phyloP scores from a whole-genome alignment of 2,888 invertebrate genomes.

The Eledona agricola region DNA sequence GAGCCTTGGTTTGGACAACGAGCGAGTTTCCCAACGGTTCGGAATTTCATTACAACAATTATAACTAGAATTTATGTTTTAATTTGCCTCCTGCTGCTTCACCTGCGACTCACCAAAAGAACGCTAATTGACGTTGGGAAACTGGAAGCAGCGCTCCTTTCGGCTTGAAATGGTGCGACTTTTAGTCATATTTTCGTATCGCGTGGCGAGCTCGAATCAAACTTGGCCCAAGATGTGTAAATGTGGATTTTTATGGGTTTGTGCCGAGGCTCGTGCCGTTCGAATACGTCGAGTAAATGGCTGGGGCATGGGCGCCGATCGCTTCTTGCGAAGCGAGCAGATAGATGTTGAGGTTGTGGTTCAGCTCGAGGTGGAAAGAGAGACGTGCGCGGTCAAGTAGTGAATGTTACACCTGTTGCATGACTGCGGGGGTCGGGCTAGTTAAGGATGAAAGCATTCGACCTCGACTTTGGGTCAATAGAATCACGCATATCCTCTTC shows the following conservation, averaged over 20 bases:
- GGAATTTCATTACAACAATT: conserved; percentile 12
- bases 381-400: conserved; percentile 33
- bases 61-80: conserved; percentile 16
- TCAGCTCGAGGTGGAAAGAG: too few species aligned
- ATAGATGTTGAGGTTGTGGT: conserved; percentile 17
- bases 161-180: background rate
- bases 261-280: too few species aligned
- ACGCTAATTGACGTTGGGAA: conserved; percentile 6
- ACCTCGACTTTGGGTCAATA: conserved; percentile 50
- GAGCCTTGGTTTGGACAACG: too few species aligned
- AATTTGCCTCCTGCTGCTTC: conserved; percentile 22
- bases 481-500: conserved; percentile 51
- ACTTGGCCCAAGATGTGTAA: too few species aligned
- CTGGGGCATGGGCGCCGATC: too few species aligned
- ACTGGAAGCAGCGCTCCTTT: background rate
- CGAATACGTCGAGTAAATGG: too few species aligned
- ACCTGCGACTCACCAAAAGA: conserved; percentile 1
- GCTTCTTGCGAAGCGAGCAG: too few species aligned
- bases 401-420: conserved; percentile 52
- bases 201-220: too few species aligned
- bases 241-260: too few species aligned
- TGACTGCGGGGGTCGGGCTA: conserved; percentile 50
- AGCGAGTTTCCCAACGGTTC: too few species aligned
- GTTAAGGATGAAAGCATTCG: conserved; percentile 45
- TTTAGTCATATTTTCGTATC: background rate